phyloP scores from a whole-genome alignment of 2,888 invertebrate genomes.

The Phortica magna region DNA sequence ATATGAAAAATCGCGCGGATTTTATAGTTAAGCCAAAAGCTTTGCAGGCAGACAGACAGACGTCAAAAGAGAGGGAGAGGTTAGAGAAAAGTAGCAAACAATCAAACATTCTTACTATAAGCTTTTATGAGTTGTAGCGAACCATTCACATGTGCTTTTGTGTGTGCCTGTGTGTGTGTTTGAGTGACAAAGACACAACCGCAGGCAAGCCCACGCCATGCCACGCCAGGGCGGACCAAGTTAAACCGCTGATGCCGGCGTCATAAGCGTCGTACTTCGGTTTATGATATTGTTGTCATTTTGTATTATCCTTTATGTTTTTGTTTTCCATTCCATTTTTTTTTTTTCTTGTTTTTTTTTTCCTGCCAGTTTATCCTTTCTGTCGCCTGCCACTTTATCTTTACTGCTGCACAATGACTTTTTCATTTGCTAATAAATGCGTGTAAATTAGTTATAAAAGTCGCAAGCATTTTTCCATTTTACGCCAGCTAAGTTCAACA shows the following conservation, averaged over 20 bases:
- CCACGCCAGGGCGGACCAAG: background rate
- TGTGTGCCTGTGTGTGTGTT: background rate
- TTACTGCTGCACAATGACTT: slow-evolving; percentile 56
- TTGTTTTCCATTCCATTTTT: slow-evolving; percentile 11
- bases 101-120: background rate
- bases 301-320: slow-evolving; percentile 25
- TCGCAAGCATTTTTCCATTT: slow-evolving; percentile 8
- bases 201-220: background rate
- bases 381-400: slow-evolving; percentile 53
- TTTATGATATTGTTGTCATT: slow-evolving; percentile 33
- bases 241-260: background rate
- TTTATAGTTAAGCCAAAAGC: slow-evolving; percentile 6
- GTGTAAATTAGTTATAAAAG: slow-evolving; percentile 69
- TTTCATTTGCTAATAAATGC: slow-evolving; percentile 63
- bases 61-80: background rate
- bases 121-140: background rate
- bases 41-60: background rate
- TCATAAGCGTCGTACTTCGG: background rate
- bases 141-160: background rate
- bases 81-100: background rate
- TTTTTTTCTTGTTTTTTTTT: background rate
- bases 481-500: slow-evolving; percentile 1
- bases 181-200: background rate
- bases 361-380: slow-evolving; percentile 16
- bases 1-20: slow-evolving; percentile 27